These are phyloP conservation scores for Hydrotaea diabolus DNA, from an alignment of 2,888 invertebrate species.

Conservation along the genomic window DNA sequence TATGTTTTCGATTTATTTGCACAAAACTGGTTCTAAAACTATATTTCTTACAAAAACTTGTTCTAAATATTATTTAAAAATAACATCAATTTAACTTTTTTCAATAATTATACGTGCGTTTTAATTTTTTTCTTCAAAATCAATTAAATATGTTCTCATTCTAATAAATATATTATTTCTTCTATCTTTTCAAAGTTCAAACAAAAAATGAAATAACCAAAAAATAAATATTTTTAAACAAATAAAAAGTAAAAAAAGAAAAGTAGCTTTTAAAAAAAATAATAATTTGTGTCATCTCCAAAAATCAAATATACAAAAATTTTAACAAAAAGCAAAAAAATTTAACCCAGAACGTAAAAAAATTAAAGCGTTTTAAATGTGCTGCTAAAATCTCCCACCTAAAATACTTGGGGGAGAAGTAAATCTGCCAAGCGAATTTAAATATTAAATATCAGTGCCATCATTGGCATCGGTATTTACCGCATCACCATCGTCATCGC, in stretches of 20 bases:
- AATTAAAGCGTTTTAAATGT: constrained; percentile 20
- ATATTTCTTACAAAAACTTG: too few relatives aligned
- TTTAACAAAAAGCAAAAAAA: not conserved
- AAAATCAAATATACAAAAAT: not conserved
- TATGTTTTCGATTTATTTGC: too few relatives aligned
- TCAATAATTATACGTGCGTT: too few relatives aligned
- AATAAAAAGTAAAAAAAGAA: not conserved
- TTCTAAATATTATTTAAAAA: too few relatives aligned
- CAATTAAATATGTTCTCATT: too few relatives aligned
- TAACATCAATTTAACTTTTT: too few relatives aligned
- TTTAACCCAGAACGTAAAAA: not conserved
- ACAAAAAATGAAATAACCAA: not conserved
- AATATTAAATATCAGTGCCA: not conserved
- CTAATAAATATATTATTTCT: not conserved
- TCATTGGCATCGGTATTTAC: not conserved
- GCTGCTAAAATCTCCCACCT: constrained; percentile 10
- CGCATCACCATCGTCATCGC: not conserved
- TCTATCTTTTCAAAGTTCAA: not conserved
- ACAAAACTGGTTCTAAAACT: too few relatives aligned
- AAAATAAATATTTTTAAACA: not conserved
- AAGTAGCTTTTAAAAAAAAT: not conserved
- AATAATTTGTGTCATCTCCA: not conserved
- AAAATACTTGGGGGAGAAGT: not conserved
- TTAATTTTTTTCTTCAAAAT: too few relatives aligned
- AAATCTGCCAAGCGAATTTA: not conserved